Evolutionary conservation across 2,113 vertebrate genomes (phyloP).

Genomic region (Turnix velox): DNA sequence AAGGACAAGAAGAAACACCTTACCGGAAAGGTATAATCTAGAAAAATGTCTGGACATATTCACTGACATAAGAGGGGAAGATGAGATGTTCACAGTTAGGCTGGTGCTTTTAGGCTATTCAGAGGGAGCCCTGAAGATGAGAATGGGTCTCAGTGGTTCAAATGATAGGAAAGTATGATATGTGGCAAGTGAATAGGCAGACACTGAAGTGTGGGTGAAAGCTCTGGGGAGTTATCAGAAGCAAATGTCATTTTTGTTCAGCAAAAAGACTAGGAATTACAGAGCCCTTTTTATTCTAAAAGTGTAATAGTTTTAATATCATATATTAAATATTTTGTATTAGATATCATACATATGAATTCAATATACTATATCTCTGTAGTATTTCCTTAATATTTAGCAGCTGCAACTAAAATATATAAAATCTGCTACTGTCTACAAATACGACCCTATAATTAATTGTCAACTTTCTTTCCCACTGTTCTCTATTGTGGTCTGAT

Average conservation of each 20-base stretch:
- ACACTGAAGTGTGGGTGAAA: background rate
- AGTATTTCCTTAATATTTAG: background rate
- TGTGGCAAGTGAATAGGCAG: background rate
- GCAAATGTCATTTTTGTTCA: background rate
- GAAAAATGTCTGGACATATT: background rate
- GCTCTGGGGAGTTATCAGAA: background rate
- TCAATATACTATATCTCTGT: background rate
- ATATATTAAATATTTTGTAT: background rate
- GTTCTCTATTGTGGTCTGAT: background rate
- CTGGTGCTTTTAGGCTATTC: background rate
- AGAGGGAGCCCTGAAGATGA: background rate
- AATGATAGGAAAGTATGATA: background rate
- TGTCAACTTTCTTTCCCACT: background rate
- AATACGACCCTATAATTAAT: background rate
- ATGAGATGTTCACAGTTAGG: background rate
- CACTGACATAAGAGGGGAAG: background rate
- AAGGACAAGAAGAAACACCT: background rate
- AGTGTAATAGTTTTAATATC: background rate
- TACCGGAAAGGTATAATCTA: background rate
- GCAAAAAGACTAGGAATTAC: background rate
- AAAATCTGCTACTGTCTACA: background rate
- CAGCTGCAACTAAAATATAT: background rate
- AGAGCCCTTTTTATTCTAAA: background rate
- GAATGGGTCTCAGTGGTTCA: background rate
- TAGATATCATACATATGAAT: background rate